Conservation (phyloP, 2,113 vertebrate genomes). For the Harpagus bidentatus region DNA sequence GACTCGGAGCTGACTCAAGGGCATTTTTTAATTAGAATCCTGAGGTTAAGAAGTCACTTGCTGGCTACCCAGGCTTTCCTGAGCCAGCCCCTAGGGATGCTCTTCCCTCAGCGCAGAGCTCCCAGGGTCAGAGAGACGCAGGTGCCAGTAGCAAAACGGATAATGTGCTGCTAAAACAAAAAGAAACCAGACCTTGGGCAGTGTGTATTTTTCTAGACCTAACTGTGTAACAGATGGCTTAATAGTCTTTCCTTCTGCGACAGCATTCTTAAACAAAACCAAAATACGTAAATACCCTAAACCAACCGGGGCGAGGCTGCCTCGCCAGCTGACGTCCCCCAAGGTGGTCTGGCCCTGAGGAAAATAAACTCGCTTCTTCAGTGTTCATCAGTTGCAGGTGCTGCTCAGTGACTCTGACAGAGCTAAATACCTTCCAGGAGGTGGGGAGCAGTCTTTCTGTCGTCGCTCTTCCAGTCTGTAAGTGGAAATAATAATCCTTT, state of each 20-base stretch:
- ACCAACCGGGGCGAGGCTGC: neutral
- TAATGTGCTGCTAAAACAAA: neutral
- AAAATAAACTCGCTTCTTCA: neutral
- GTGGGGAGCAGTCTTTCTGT: neutral
- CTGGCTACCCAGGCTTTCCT: neutral
- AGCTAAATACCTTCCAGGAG: neutral
- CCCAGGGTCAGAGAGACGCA: neutral
- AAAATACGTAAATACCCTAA: neutral
- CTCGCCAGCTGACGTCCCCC: neutral
- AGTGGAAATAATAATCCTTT: neutral
- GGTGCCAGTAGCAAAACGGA: neutral
- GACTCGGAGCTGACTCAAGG: neutral
- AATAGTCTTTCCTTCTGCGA: conserved; percentile 6
- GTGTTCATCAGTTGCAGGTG: neutral
- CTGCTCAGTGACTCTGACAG: no score
- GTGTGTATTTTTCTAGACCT: neutral
- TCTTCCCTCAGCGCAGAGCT: neutral
- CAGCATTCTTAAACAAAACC: conserved; percentile 22
- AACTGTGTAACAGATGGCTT: neutral
- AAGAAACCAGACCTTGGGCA: neutral
- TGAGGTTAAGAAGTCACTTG: neutral
- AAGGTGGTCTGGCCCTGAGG: no score
- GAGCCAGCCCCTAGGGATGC: neutral
- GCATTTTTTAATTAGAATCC: conserved; percentile 56
- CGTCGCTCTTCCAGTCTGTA: neutral